Conservation (phyloP, 2,113 vertebrate species). For the Calidris pugnax region DNA sequence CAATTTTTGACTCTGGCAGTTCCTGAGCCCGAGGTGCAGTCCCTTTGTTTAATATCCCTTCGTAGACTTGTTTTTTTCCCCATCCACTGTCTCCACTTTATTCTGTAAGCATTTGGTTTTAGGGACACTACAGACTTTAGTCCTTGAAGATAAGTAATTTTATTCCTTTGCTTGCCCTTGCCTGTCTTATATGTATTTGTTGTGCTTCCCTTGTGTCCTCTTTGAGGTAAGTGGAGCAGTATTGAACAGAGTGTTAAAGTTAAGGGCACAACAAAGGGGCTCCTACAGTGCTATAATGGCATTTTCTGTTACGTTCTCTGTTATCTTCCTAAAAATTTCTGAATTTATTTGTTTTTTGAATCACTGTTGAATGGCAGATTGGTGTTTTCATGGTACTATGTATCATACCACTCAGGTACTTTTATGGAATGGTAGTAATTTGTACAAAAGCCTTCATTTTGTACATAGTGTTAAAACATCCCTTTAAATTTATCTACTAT, state of each 20-base stretch:
- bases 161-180: not conserved
- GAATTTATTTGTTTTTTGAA: not conserved
- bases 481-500: not conserved
- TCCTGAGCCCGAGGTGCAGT: not conserved
- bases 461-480: not conserved
- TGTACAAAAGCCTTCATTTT: not conserved
- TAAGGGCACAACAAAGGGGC: not conserved
- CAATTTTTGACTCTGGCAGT: not conserved
- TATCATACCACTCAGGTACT: not conserved
- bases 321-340: not conserved
- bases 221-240: not conserved
- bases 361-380: not conserved
- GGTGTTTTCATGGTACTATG: not conserved
- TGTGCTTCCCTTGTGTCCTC: not conserved
- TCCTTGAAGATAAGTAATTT: not conserved
- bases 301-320: not conserved
- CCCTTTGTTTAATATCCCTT: not conserved
- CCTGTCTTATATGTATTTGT: not conserved
- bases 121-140: not conserved
- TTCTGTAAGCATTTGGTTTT: not conserved
- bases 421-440: not conserved
- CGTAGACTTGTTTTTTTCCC: not conserved
- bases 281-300: not conserved
- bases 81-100: not conserved
- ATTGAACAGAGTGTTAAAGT: not conserved